These are phyloP conservation scores for Mechanitis messenoides DNA, from an alignment of 2,888 invertebrate species.

Conservation along the genomic window DNA sequence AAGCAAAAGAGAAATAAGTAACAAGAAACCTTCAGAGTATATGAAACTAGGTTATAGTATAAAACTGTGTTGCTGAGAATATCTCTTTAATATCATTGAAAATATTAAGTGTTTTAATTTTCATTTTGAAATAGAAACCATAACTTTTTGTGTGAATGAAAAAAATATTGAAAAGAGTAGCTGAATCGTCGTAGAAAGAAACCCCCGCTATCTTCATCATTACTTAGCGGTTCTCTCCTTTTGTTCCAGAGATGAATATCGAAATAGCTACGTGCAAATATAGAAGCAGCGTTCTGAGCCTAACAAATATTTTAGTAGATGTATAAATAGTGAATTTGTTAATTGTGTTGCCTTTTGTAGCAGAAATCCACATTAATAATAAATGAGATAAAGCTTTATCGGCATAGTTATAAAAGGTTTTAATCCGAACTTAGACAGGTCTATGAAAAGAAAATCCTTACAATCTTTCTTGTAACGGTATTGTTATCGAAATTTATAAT, in stretches of 20 bases:
- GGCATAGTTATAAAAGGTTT: not conserved
- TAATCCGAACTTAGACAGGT: not conserved
- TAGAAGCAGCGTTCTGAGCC: not conserved
- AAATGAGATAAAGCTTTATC: not conserved
- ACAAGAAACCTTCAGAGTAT: no score
- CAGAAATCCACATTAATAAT: conserved; percentile 1
- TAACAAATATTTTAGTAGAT: conserved; percentile 4
- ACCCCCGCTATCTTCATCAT: conserved; percentile 22
- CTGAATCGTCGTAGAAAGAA: conserved; percentile 23
- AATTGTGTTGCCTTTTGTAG: not conserved
- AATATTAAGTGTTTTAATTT: no score
- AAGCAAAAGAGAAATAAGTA: no score
- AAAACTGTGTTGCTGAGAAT: no score
- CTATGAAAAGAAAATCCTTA: no score
- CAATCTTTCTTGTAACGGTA: no score
- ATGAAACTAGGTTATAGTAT: no score
- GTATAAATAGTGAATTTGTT: conserved; percentile 5
- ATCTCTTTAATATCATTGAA: no score
- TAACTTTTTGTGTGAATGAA: conserved; percentile 16
- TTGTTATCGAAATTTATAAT: no score
- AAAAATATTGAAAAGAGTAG: conserved; percentile 25
- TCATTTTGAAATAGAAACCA: no score
- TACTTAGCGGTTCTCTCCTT: conserved; percentile 28
- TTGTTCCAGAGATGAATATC: conserved; percentile 24
- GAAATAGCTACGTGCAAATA: conserved; percentile 15